A percentile compares a stretch with the other conserved stretches of the same genome.
These are phyloP conservation scores for Mystacornis crossleyi DNA, from an alignment of 2,113 vertebrate genomes.

Conservation along the genomic window DNA sequence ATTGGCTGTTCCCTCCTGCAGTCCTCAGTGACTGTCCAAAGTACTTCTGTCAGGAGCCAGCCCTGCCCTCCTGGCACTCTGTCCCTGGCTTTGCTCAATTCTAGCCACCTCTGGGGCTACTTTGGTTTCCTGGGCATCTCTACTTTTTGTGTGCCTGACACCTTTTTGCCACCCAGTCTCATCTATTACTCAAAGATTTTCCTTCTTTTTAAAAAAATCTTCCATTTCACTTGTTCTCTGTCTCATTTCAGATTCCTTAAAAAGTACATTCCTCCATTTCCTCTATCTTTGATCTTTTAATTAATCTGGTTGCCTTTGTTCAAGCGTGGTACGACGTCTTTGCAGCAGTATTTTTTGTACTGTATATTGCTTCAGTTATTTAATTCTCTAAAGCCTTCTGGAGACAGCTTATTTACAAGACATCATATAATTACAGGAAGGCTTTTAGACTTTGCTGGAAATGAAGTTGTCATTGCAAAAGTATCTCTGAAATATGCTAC, in stretches of 20 bases:
- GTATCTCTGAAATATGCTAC: neutral
- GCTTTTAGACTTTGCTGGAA: neutral
- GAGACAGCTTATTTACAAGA: constrained; percentile 20
- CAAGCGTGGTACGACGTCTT: neutral
- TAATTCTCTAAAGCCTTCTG: neutral
- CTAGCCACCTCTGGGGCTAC: neutral
- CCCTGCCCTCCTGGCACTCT: neutral
- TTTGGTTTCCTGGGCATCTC: neutral
- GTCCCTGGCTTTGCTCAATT: neutral
- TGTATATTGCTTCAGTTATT: neutral
- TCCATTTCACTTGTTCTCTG: neutral
- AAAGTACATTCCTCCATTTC: neutral
- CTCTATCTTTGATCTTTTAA: constrained; percentile 15
- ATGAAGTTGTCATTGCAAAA: neutral
- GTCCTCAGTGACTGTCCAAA: neutral
- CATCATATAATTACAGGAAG: neutral
- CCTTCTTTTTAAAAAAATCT: neutral
- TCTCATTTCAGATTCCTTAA: neutral
- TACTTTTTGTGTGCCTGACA: neutral
- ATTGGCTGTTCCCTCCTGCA: neutral
- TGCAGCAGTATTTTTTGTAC: neutral
- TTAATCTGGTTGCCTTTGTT: neutral
- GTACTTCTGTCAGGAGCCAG: neutral
- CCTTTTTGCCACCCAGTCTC: neutral
- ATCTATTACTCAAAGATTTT: neutral